Base-by-base conservation (phyloP, 2,888 invertebrate genomes). In the Blastobasis adustella region DNA sequence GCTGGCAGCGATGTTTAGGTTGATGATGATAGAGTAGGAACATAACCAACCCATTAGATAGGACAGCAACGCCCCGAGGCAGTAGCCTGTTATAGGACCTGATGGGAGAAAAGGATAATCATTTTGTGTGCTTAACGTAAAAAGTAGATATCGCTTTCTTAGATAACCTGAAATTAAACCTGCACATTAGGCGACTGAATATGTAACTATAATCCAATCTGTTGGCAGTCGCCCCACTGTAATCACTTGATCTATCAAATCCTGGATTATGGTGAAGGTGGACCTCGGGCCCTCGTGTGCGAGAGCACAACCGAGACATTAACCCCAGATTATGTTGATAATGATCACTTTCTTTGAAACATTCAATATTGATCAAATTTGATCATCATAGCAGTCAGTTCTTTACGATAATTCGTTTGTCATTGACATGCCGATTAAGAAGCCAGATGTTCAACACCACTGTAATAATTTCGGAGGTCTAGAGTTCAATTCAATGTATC, bases 21-120 rank as follows among this genome's bases (percentile, higher is more conserved):
- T 82, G 36, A 84, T 66, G 9, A 79, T 74, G 9, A 61, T 54
- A 2, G 61, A 63, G 54, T 84, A 85, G 0, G 74, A 58, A 0
- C 79, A 53, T 50, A 73, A 71, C 80, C 84, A 85, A 10, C 87
- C 87, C 3, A 77, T 54, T 2, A 82, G 6, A 54, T 81, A 86
- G 0, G 86, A 87, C 0, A 72, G 4, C 0, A 82, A 54, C 0
- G 71, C 58, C 0, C 86, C 87, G 2, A 65, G 6, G 48, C 74
- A 74, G 60, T 82, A 82, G 10, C 62, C 59, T 0, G 58, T 46
- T 6, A 71, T 56, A 4, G 73, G 66, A 9, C 60, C 73, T 73
- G 62, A 9, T 53, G 45, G 48, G 44, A 40, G 7, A 9, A 40
- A 40, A 40, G n/a, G 40, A 6, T 40, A 40, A 40, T 40, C 40